These are phyloP conservation scores for Spinus pinus DNA, from an alignment of 2,797 vertebrate species.

Conservation along the genomic window DNA sequence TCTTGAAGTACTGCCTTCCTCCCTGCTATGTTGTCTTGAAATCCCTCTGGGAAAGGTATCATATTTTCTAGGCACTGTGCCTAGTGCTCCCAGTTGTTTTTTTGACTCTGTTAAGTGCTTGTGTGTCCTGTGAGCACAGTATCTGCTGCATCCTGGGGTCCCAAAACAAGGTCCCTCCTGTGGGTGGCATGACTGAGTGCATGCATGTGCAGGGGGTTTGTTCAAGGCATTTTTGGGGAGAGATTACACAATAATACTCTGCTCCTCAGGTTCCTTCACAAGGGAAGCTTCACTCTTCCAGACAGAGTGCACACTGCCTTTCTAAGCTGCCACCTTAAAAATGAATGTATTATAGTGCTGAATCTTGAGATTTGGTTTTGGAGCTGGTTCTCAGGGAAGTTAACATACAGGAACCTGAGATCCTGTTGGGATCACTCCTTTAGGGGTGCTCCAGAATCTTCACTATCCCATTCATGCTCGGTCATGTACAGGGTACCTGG, in stretches of 20 bases:
- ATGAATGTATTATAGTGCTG: background rate
- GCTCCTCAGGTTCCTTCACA: background rate
- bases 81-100: background rate
- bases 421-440: background rate
- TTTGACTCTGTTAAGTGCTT: background rate
- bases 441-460: background rate
- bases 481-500: accelerated
- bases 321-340: background rate
- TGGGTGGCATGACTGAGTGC: background rate
- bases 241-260: background rate
- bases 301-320: background rate
- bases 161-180: background rate
- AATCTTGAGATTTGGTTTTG: background rate
- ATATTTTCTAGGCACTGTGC: background rate
- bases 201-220: background rate
- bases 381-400: background rate
- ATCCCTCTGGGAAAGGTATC: background rate
- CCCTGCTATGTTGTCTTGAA: background rate
- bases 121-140: background rate
- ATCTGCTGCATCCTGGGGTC: background rate
- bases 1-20: background rate
- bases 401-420: accelerated
- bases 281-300: background rate
- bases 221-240: background rate
- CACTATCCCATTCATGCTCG: accelerated